Percentiles rank a stretch among this genome's conserved stretches.
Evolutionary conservation across 2,113 vertebrate genomes (phyloP).

Genomic region (Channa maculata): DNA sequence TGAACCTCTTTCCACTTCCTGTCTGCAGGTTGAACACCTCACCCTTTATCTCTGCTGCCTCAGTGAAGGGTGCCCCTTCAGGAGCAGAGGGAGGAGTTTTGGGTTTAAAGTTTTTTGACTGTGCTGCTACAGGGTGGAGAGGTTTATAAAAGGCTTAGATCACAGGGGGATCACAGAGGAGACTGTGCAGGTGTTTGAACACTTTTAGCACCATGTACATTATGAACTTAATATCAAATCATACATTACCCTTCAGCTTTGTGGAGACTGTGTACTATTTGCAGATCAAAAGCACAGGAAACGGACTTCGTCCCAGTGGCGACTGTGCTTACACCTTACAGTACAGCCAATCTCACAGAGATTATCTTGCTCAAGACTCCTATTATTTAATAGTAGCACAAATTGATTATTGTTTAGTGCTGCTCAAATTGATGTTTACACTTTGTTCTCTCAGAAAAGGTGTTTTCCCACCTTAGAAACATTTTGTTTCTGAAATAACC

Average conservation of each 20-base stretch:
- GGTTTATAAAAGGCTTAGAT: conserved; percentile 78
- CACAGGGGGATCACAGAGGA: conserved; percentile 68
- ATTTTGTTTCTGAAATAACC: conserved; percentile 48
- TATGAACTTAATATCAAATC: conserved; percentile 57
- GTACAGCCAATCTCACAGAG: conserved; percentile 68
- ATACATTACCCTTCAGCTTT: conserved; percentile 58
- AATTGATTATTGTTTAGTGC: conserved; percentile 74
- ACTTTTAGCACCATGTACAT: conserved; percentile 56
- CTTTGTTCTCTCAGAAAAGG: conserved; percentile 53
- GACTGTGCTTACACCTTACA: conserved; percentile 27
- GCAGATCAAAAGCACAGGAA: conserved; percentile 73
- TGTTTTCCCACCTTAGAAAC: conserved; percentile 62
- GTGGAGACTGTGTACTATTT: conserved; percentile 54
- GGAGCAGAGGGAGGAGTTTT: conserved; percentile 67
- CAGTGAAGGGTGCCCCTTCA: conserved; percentile 40
- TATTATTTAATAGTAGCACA: conserved; percentile 71
- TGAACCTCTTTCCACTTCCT: conserved; percentile 63
- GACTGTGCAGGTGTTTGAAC: conserved; percentile 77
- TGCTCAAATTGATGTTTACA: conserved; percentile 75
- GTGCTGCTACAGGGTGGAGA: conserved; percentile 67
- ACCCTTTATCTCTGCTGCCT: conserved; percentile 82
- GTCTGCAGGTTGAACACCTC: conserved; percentile 79
- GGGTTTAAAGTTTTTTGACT: conserved; percentile 51
- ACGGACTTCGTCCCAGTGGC: conserved; percentile 38
- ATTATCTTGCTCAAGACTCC: conserved; percentile 62